Evolutionary conservation across 2,797 vertebrate genomes (phyloP).

Genomic region (Lutjanus campechanus): DNA sequence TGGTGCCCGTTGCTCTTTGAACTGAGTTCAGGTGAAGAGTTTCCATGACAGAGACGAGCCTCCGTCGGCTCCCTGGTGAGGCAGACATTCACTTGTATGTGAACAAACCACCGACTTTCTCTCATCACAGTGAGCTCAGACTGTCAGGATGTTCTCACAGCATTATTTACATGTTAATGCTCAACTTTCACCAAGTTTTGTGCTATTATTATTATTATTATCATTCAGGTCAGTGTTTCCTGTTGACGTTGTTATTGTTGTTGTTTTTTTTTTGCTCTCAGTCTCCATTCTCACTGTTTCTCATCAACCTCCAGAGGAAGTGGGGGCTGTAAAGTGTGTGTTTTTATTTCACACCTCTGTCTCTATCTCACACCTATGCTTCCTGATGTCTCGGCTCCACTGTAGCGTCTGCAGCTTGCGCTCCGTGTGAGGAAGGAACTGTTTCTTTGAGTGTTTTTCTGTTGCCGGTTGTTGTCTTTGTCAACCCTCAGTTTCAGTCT

Average conservation of each 20-base stretch:
- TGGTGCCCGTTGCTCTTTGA: neutral
- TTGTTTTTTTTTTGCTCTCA: conserved; percentile 22
- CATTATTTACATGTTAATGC: conserved; percentile 45
- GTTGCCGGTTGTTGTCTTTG: neutral
- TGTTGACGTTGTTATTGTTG: conserved; percentile 27
- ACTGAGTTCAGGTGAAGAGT: neutral
- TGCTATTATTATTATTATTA: conserved; percentile 22
- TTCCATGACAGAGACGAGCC: conserved; percentile 24
- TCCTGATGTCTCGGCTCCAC: conserved; percentile 73
- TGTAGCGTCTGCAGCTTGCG: conserved; percentile 40
- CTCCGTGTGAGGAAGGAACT: conserved; percentile 9
- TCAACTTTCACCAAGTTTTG: neutral
- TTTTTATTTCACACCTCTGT: conserved; percentile 79
- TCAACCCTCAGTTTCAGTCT: neutral
- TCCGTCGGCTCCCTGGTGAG: conserved; percentile 16
- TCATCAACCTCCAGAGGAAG: conserved; percentile 76
- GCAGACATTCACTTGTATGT: conserved; percentile 36
- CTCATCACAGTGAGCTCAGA: conserved; percentile 10
- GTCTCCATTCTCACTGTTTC: conserved; percentile 51
- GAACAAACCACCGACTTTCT: neutral
- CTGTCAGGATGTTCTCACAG: neutral
- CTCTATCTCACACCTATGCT: conserved; percentile 71
- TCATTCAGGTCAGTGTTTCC: conserved; percentile 42
- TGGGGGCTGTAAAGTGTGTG: conserved; percentile 77
- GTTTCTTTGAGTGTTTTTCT: conserved; percentile 10